Base-by-base conservation (phyloP, 2,888 invertebrate genomes). In the Lochmaea capreae region DNA sequence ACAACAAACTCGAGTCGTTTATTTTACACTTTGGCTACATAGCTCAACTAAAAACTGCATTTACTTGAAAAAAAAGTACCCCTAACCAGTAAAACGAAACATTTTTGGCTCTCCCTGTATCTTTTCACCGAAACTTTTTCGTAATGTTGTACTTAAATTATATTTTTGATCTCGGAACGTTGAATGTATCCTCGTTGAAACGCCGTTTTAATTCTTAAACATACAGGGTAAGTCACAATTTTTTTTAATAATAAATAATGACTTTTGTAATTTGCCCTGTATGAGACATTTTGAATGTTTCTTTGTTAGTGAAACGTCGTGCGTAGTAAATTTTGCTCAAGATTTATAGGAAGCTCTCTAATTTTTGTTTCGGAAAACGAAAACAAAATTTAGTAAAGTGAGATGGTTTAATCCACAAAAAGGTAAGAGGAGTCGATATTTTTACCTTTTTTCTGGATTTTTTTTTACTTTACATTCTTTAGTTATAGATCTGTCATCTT, bases 171-270 rank as follows among this genome's bases (percentile, higher is more conserved):
- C 58, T 58, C 58, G 18, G 43, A 67, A 67, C 42, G 43, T 16
- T 22, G 39, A 58, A 67, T 58, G 18, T 22, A 66, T 54, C 14
- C n/a, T 22, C 43, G n/a, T 67, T 58, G 42, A 58, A 49, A 67
- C 58, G 12, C 58, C 22, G 42, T 58, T 43, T 67, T 22, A 11
- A 42, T 58, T 12, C 11, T 22, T 10, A 26, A 52, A 63, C 42
- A 43, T 42, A 18, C 63, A 18, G 63, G 63, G 18, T 16, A 4
- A 42, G 63, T 63, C 63, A 63, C 63, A 39, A 62, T 16, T 22
- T 57, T 10, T 22, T 57, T 33, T 33, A 26, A 26, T 26, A 26
- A 26, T 33, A 1, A 1, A 54, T 54, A 12, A 26, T 61, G 11
- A n/a, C n/a, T n/a, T 62, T 62, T 65, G 49, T 65, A 33, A 49